Percentiles rank a stretch among this genome's conserved stretches.
Evolutionary conservation across 2,113 vertebrate species (phyloP).

Genomic region (Ciconia boyciana): DNA sequence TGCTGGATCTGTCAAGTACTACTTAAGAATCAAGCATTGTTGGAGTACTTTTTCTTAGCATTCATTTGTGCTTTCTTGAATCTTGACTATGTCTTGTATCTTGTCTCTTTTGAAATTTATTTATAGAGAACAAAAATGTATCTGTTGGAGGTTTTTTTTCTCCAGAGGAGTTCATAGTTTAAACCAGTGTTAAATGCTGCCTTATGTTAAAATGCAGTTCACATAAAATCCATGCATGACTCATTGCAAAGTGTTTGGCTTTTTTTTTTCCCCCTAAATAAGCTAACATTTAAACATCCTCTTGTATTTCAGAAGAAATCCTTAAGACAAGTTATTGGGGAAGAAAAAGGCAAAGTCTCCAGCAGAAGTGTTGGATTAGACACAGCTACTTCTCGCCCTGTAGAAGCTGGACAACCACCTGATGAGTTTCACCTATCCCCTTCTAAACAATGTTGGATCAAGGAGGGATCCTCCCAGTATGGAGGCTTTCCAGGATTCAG

Average conservation of each 20-base stretch:
- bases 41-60: neutral
- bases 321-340: conserved; percentile 37
- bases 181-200: neutral
- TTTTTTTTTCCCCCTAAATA: neutral
- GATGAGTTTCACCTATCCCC: conserved; percentile 28
- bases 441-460: conserved; percentile 54
- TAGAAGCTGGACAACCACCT: neutral
- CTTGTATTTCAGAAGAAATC: conserved; percentile 74
- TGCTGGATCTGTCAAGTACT: neutral
- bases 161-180: neutral
- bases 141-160: neutral
- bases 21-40: rapidly evolving
- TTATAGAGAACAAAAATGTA: neutral
- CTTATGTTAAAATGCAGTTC: neutral
- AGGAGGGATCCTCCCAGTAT: conserved; percentile 30
- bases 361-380: conserved; percentile 62
- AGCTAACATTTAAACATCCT: neutral
- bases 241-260: neutral
- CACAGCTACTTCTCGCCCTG: neutral
- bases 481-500: conserved; percentile 81
- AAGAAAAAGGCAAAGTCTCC: conserved; percentile 60
- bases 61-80: neutral
- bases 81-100: neutral
- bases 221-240: neutral
- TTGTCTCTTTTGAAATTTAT: neutral